Conservation (phyloP, 2,888 invertebrate species). For the Frankliniella fusca region DNA sequence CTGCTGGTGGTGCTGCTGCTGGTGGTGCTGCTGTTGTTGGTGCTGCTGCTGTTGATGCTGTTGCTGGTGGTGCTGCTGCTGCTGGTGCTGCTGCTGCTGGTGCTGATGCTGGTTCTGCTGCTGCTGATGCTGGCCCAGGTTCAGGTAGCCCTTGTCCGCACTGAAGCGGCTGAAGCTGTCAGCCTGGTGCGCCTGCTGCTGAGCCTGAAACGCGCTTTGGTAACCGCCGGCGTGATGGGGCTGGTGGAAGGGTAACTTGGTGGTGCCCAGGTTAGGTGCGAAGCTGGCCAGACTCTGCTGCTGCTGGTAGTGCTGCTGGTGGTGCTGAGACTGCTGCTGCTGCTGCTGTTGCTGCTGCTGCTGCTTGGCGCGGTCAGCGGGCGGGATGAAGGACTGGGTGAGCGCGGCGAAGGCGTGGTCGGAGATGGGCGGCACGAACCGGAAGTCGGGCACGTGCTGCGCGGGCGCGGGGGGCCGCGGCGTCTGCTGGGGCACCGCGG, state of each 20-base stretch:
- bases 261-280: slow-evolving; percentile 23
- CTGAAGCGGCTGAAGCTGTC: slow-evolving; percentile 39
- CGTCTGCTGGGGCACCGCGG: slow-evolving; percentile 49
- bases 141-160: slow-evolving; percentile 34
- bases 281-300: slow-evolving; percentile 31
- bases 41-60: slow-evolving; percentile 29
- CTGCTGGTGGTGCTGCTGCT: slow-evolving; percentile 36
- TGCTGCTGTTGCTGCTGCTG: slow-evolving; percentile 41
- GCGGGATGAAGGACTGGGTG: slow-evolving; percentile 37
- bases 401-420: slow-evolving; percentile 39
- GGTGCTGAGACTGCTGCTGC: slow-evolving; percentile 40
- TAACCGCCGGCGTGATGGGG: neutral
- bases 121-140: slow-evolving; percentile 36
- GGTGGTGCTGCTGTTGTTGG: slow-evolving; percentile 36
- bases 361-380: slow-evolving; percentile 44
- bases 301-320: slow-evolving; percentile 36
- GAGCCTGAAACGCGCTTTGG: neutral
- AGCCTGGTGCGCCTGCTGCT: neutral
- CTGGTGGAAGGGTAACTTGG: slow-evolving; percentile 2
- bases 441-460: slow-evolving; percentile 44
- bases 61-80: slow-evolving; percentile 30
- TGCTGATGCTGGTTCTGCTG: slow-evolving; percentile 30
- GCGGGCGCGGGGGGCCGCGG: slow-evolving; percentile 50
- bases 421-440: slow-evolving; percentile 50
- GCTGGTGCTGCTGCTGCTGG: slow-evolving; percentile 32